Evolutionary conservation across 2,888 invertebrate species (phyloP), one percentile per base, ranked within the genome.

Genomic region (Polymixis flavicincta): DNA sequence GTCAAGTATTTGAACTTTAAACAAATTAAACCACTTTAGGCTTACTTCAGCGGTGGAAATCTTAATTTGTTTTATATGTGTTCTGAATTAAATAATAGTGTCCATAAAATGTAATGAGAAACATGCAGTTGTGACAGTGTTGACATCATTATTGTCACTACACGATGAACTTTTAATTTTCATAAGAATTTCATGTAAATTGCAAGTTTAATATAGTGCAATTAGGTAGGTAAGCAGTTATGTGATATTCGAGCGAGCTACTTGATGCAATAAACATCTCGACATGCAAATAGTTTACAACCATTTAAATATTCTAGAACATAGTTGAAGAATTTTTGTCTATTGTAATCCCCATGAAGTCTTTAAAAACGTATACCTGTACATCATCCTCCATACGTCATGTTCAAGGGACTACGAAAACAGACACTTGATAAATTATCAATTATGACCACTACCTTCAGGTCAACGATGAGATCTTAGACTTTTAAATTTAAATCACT

Each of bases 1-100:
- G 87, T 75, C 80, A 77, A 74, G 67, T 74, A 82, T 84, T 77
- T 87, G 80, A 84, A 80, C 86, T 86, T 86, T 86, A 86, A 84
- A 82, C 72, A 79, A 76, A 85, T 86, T 76, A 78, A 70, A 79
- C 78, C 64, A 67, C 68, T 80, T 66, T 55, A 25, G 54, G 66
- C 59, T 71, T 59, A 72, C 64, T 59, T 65, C 45, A 65, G 67
- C 68, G 14, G 52, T 25, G 72, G 61, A 50, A 60, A 69, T 75
- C 11, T 76, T 68, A 78, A 76, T 71, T 37, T 64, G 71, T 63
- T 61, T 75, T 65, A 64, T 6, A 9, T 75, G 37, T 22, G 14
- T 45, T 64, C 60, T 65, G 72, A 55, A 82, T 72, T 77, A 72
- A 67, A 72, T 67, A 55, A 52, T 32, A 37, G 19, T 14, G n/a